Percentiles rank a stretch among this genome's conserved stretches.
phyloP scores from a whole-genome alignment of 2,113 vertebrate genomes.

The Myotis brandtii region DNA sequence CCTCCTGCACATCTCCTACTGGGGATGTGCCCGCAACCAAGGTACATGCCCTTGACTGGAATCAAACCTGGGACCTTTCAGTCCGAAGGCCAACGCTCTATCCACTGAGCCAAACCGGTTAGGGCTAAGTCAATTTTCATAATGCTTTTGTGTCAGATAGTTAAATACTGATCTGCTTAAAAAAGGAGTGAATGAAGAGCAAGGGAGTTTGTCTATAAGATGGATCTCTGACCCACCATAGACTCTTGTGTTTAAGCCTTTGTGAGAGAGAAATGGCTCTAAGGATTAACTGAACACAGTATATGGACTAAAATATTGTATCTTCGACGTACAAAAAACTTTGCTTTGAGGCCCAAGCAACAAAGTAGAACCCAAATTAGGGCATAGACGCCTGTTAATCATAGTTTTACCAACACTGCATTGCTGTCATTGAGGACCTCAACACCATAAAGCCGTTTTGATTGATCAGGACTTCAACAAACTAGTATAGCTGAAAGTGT shows the following conservation, averaged over 20 bases:
- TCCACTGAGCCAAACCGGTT: too few relatives aligned
- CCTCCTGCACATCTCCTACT: too few relatives aligned
- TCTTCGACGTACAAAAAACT: not conserved
- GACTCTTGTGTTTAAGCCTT: not conserved
- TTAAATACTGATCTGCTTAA: not conserved
- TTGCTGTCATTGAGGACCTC: not conserved
- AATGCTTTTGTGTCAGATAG: not conserved
- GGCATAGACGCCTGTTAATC: rapidly evolving
- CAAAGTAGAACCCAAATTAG: not conserved
- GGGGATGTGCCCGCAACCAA: too few relatives aligned
- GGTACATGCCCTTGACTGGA: too few relatives aligned
- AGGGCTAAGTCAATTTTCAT: not conserved
- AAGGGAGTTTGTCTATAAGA: not conserved
- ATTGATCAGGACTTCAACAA: not conserved
- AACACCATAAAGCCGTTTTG: not conserved
- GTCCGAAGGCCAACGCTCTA: too few relatives aligned
- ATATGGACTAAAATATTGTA: not conserved
- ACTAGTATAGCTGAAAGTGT: not conserved
- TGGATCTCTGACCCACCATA: not conserved
- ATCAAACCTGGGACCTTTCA: too few relatives aligned
- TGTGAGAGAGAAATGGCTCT: not conserved
- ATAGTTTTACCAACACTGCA: not conserved
- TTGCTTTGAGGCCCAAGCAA: not conserved
- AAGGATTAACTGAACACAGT: not conserved
- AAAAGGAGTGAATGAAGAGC: not conserved